Evolutionary conservation across 2,113 vertebrate species (phyloP).

Genomic region (Vulpes ferrilata): DNA sequence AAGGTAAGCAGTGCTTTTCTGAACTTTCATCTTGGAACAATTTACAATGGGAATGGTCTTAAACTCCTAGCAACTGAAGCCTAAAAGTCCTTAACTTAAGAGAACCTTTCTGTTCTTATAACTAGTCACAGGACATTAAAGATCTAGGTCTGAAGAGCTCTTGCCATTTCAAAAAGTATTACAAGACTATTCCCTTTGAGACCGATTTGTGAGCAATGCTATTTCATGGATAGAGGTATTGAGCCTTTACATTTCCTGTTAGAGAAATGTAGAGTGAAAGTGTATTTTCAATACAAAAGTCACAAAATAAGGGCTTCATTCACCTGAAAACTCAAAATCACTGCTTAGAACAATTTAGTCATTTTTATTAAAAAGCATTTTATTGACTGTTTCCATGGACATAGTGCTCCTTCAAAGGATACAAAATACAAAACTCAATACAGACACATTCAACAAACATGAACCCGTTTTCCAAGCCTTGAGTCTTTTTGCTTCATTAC

Average conservation of each 20-base stretch:
- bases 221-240: conserved; percentile 51
- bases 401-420: conserved; percentile 61
- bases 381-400: conserved; percentile 56
- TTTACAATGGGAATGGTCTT: background rate
- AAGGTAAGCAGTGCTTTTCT: background rate
- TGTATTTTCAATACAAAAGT: conserved; percentile 22
- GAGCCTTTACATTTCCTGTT: background rate
- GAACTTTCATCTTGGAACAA: conserved; percentile 16
- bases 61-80: background rate
- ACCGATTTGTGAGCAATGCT: conserved; percentile 55
- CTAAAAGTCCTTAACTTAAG: conserved; percentile 20
- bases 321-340: conserved; percentile 61
- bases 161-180: conserved; percentile 39
- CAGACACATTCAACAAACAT: conserved; percentile 64
- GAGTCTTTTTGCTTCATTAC: conserved; percentile 52
- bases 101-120: conserved; percentile 11
- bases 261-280: conserved; percentile 67
- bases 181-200: background rate
- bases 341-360: conserved; percentile 56
- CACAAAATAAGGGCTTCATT: conserved; percentile 48
- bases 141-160: background rate
- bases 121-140: background rate
- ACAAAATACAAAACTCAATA: conserved; percentile 52
- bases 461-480: conserved; percentile 47
- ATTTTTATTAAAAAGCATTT: conserved; percentile 62